Conservation (phyloP, 2,888 invertebrate species). For the Endotricha flammealis region DNA sequence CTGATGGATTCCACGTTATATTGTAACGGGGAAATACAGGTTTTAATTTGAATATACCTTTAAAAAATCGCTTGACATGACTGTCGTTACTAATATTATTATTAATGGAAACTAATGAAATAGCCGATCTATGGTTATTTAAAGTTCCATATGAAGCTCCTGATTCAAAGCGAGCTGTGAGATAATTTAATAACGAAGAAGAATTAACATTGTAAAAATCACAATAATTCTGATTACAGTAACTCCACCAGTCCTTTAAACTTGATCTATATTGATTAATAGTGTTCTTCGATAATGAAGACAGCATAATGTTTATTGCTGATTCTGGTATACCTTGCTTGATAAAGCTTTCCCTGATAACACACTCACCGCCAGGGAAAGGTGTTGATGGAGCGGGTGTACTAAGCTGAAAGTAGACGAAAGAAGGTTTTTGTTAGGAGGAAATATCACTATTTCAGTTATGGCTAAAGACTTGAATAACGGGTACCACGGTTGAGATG, state of each 20-base stretch:
- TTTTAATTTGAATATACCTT: slow-evolving; percentile 14
- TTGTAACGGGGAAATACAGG: slow-evolving; percentile 13
- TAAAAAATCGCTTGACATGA: slow-evolving; percentile 15
- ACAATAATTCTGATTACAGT: slow-evolving; percentile 5
- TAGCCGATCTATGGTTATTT: slow-evolving; percentile 17
- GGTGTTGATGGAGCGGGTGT: slow-evolving; percentile 17
- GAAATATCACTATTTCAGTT: slow-evolving; percentile 5
- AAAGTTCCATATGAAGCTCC: slow-evolving; percentile 16
- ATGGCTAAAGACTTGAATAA: slow-evolving; percentile 7
- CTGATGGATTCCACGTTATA: slow-evolving; percentile 14
- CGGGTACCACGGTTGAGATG: slow-evolving; percentile 18
- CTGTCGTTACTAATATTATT: slow-evolving; percentile 8
- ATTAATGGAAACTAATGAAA: slow-evolving; percentile 14
- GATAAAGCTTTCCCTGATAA: slow-evolving; percentile 15
- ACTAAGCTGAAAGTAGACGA: slow-evolving; percentile 15
- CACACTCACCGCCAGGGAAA: slow-evolving; percentile 18
- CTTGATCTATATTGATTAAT: slow-evolving; percentile 13
- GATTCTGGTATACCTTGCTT: slow-evolving; percentile 10
- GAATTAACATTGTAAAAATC: slow-evolving; percentile 5
- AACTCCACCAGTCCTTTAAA: slow-evolving; percentile 16
- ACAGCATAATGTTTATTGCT: slow-evolving; percentile 13
- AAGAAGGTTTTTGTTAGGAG: slow-evolving; percentile 13
- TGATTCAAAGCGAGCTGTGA: slow-evolving; percentile 5
- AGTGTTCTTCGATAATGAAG: slow-evolving; percentile 16
- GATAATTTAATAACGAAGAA: slow-evolving; percentile 11